A percentile compares a stretch with the other conserved stretches of the same genome.
phyloP scores from a whole-genome alignment of 1,140 invertebrate genomes.

The Polypedilum pembai region DNA sequence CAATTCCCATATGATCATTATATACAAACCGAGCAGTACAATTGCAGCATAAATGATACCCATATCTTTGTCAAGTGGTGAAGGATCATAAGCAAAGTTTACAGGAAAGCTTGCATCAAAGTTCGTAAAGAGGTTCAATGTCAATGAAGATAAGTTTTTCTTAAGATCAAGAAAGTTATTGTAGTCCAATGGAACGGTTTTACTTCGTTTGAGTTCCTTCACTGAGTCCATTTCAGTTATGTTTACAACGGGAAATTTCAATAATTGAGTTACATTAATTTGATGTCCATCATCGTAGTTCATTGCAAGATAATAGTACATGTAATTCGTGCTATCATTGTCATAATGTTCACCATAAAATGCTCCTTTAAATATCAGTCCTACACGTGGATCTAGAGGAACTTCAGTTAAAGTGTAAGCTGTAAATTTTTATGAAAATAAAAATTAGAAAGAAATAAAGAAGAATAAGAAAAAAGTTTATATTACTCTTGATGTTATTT shows the following conservation, averaged over 20 bases:
- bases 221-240: conserved; percentile 47
- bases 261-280: conserved; percentile 45
- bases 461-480: background rate
- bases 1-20: conserved; percentile 72
- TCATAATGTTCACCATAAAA: conserved; percentile 7
- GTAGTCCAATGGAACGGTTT: conserved; percentile 44
- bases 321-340: conserved; percentile 16
- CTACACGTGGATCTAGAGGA: background rate
- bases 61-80: conserved; percentile 50
- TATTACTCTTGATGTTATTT: conserved; percentile 44
- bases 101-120: conserved; percentile 49
- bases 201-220: conserved; percentile 44
- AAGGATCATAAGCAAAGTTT: conserved; percentile 49
- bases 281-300: background rate
- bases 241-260: conserved; percentile 46
- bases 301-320: conserved; percentile 38
- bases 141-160: conserved; percentile 32
- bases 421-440: background rate
- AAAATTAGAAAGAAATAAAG: background rate
- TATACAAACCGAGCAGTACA: conserved; percentile 61
- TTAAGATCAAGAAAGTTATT: conserved; percentile 35
- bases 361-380: conserved; percentile 23
- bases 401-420: conserved; percentile 5
- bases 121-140: conserved; percentile 48
- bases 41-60: conserved; percentile 60